These are phyloP conservation scores for Tenthredo scrophulariae DNA, from an alignment of 2,888 invertebrate genomes.

Conservation along the genomic window DNA sequence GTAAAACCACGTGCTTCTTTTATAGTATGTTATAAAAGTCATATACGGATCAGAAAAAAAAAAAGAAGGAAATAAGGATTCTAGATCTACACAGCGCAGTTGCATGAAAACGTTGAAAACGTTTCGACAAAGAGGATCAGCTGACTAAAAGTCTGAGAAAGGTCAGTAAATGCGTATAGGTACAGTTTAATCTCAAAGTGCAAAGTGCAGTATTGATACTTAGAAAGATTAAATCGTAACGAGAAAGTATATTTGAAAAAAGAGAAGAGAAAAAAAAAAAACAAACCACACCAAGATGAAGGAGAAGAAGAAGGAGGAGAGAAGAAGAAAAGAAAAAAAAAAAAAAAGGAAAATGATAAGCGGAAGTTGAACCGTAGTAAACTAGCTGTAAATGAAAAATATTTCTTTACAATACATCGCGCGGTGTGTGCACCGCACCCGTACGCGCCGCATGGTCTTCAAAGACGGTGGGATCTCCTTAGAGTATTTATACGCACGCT, in stretches of 20 bases:
- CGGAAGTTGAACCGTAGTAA: conserved; percentile 33
- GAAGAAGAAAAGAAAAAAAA: conserved; percentile 29
- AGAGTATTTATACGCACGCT: conserved; percentile 41
- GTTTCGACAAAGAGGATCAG: not conserved
- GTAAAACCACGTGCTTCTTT: not conserved
- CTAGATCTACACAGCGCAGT: not conserved
- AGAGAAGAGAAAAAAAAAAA: conserved; percentile 39
- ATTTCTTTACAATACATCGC: not conserved
- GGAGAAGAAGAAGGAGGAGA: conserved; percentile 33
- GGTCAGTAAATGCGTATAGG: not conserved
- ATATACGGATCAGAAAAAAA: not conserved
- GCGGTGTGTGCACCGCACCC: not conserved
- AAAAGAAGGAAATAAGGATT: not conserved
- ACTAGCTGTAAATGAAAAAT: conserved; percentile 39
- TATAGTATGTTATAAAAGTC: not conserved
- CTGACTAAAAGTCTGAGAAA: not conserved
- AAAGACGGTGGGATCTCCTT: conserved; percentile 21
- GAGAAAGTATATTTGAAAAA: conserved; percentile 30
- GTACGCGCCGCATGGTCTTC: conserved; percentile 8
- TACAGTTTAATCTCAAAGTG: conserved; percentile 23
- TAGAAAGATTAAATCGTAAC: not conserved
- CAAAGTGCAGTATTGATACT: not conserved
- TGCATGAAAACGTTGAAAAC: too few species aligned
- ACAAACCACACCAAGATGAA: conserved; percentile 12
- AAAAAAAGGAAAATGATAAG: not conserved